These are phyloP conservation scores for Peromyscus melanophrys DNA, from an alignment of 2,797 vertebrate genomes.

Conservation along the genomic window DNA sequence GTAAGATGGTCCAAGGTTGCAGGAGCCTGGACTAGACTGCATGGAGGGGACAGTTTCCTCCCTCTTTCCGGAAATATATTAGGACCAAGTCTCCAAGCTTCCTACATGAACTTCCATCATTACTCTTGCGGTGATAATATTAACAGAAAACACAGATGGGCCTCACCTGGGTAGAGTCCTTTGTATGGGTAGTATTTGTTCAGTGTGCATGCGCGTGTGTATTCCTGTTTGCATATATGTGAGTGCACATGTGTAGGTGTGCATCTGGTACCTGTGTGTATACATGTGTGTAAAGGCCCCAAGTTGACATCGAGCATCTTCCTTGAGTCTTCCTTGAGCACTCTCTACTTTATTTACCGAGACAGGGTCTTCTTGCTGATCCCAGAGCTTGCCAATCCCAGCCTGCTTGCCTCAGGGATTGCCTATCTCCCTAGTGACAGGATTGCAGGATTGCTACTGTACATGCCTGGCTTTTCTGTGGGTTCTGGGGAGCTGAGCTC, in stretches of 20 bases:
- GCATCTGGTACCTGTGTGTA: too few species aligned
- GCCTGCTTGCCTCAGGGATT: not conserved
- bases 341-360: not conserved
- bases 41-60: not conserved
- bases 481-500: not conserved
- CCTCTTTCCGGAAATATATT: not conserved
- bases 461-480: not conserved
- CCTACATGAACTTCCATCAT: fast-evolving
- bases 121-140: not conserved
- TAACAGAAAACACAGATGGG: not conserved
- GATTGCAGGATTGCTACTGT: not conserved
- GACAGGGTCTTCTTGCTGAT: not conserved
- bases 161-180: not conserved
- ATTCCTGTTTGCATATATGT: not conserved
- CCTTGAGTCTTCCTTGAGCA: not conserved
- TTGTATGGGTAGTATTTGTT: not conserved
- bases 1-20: not conserved
- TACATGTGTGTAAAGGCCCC: not conserved
- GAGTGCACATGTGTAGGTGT: not conserved
- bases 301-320: not conserved
- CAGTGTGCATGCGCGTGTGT: not conserved
- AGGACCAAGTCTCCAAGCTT: not conserved
- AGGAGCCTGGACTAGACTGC: not conserved
- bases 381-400: too few species aligned
- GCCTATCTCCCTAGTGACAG: too few species aligned